These are phyloP conservation scores for Atta texana DNA, from an alignment of 1,140 invertebrate genomes.

Conservation along the genomic window DNA sequence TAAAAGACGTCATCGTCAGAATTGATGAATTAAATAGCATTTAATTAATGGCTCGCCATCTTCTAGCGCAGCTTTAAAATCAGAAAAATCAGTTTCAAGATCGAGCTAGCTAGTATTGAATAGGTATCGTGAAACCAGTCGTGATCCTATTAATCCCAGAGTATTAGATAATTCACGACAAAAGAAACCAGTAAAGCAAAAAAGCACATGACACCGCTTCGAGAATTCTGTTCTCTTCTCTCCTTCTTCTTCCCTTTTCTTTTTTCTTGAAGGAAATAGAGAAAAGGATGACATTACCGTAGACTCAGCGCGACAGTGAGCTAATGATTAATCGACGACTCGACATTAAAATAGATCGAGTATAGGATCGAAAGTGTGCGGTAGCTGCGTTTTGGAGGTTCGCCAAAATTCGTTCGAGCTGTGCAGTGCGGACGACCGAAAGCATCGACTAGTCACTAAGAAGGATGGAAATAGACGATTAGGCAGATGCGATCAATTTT, in stretches of 20 bases:
- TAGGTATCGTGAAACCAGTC: neutral
- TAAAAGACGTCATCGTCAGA: neutral
- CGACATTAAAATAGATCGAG: slow-evolving; percentile 74
- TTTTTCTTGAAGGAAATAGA: neutral
- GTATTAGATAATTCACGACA: slow-evolving; percentile 19
- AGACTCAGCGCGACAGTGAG: slow-evolving; percentile 1
- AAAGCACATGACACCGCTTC: neutral
- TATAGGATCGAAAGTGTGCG: slow-evolving; percentile 62
- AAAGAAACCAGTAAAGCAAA: neutral
- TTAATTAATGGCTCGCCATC: slow-evolving; percentile 26
- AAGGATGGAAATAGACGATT: slow-evolving; percentile 68
- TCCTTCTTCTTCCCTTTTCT: neutral
- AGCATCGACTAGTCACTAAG: slow-evolving; percentile 52
- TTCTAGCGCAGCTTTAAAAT: neutral
- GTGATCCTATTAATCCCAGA: slow-evolving; percentile 9
- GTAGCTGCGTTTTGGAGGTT: slow-evolving; percentile 65
- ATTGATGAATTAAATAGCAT: slow-evolving; percentile 31
- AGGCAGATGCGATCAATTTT: slow-evolving; percentile 44
- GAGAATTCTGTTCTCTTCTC: neutral
- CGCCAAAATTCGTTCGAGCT: slow-evolving; percentile 65
- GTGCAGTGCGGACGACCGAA: slow-evolving; percentile 44
- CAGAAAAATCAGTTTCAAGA: slow-evolving; percentile 18
- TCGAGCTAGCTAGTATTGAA: neutral
- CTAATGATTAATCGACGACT: slow-evolving; percentile 76
- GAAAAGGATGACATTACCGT: neutral